Evolutionary conservation across 1,140 invertebrate species (phyloP).

Genomic region (Leucophenga varia): DNA sequence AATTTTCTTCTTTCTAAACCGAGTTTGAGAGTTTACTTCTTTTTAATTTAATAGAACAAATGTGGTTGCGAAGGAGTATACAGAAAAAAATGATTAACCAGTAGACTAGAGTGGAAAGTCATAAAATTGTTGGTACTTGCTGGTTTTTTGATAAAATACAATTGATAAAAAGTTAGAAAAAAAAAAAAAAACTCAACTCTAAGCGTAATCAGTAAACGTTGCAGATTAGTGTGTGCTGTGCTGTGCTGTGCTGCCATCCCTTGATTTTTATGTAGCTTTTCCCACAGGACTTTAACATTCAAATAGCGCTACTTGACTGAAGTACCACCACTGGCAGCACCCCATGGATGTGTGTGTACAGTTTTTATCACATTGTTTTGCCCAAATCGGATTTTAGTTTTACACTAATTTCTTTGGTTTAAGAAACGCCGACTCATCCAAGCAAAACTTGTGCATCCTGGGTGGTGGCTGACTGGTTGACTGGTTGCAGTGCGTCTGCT

Average conservation of each 20-base stretch:
- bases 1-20: conserved; percentile 14
- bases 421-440: no score
- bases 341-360: no score
- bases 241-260: no score
- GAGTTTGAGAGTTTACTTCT: not conserved
- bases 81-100: no score
- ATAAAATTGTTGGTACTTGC: conserved; percentile 43
- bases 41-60: conserved; percentile 29
- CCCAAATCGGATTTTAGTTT: conserved; percentile 56
- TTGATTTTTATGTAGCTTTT: no score
- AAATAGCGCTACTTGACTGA: no score
- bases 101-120: conserved; percentile 24
- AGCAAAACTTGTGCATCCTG: no score
- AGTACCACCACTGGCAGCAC: no score
- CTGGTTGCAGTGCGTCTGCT: no score
- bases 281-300: conserved; percentile 37
- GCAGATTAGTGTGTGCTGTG: conserved; percentile 36
- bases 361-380: conserved; percentile 52
- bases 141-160: conserved; percentile 40
- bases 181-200: no score
- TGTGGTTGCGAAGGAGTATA: no score
- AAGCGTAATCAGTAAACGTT: conserved; percentile 37
- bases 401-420: conserved; percentile 57
- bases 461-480: no score
- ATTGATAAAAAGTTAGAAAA: conserved; percentile 39